Conservation (phyloP, 2,113 vertebrate species). For the Oreochromis niloticus region DNA sequence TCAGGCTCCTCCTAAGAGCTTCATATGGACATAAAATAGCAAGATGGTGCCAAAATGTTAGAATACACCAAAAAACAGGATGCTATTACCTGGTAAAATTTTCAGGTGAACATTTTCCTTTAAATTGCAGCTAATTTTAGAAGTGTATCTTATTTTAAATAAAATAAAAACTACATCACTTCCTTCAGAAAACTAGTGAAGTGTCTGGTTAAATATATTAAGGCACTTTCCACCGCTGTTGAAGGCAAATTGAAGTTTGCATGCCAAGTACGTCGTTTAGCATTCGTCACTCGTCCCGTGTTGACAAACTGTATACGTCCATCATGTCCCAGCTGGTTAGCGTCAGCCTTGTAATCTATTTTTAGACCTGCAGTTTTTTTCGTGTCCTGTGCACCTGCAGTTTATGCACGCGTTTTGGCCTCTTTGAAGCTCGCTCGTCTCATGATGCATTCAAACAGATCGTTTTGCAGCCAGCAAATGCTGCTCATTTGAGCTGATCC, state of each 20-base stretch:
- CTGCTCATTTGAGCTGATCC: not conserved
- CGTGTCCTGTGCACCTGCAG: constrained; percentile 21
- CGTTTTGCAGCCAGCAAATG: not conserved
- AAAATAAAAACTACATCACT: not conserved
- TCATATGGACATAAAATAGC: not conserved
- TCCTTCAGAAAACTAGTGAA: not conserved
- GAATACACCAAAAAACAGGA: not conserved
- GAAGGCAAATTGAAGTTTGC: not conserved
- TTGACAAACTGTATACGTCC: not conserved
- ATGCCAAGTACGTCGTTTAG: not conserved
- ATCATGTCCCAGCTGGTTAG: constrained; percentile 9
- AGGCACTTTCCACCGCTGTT: not conserved
- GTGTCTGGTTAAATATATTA: not conserved
- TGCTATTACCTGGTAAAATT: not conserved
- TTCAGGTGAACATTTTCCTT: not conserved
- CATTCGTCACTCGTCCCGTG: not conserved
- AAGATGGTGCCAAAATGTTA: not conserved
- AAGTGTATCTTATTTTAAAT: not conserved
- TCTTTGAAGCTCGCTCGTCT: constrained; percentile 18
- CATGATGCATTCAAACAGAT: not conserved
- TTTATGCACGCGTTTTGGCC: constrained; percentile 7
- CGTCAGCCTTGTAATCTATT: not conserved
- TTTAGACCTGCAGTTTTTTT: constrained; percentile 6
- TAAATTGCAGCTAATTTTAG: not conserved
- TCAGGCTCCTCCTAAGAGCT: not conserved